Evolutionary conservation across 2,888 invertebrate species (phyloP), one percentile per base, ranked within the genome.

Genomic region (Lasioglossum oenotherae): DNA sequence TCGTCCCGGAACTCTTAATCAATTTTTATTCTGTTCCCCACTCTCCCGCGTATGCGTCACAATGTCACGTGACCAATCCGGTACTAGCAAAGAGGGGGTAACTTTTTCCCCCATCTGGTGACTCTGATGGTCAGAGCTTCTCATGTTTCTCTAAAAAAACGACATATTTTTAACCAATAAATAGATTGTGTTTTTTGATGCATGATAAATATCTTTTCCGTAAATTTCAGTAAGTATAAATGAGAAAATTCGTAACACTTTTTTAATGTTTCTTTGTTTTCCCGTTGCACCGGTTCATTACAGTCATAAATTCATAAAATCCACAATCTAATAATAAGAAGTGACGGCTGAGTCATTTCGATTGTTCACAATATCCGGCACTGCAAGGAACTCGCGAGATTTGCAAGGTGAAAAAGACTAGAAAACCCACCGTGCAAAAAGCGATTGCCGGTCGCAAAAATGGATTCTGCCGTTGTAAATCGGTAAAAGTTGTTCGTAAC

Each of bases 401-500:
- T 23, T 2, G 53, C 49, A 23, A 53, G 8, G 23, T 23, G 53
- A 10, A 8, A 53, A 53, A 53, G 23, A 23, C 23, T 23, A 53
- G 53, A 53, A 53, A 53, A 53, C 23, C 23, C 3, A 53, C 23
- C 53, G 23, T 53, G 53, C 23, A 23, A 60, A 31, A 60, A 60
- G 2, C 1, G 27, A 60, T 60, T 60, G 27, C 60, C 60, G 19
- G n/a, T 27, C 60, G 60, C 60, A 35, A 31, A 35, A 67, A 35
- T 67, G 67, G 35, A 67, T 35, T 67, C 35, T 67, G 31, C 23
- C 10, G 67, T 44, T 64, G 80, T 64, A 77, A 76, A 84, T 77
- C 53, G 69, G 60, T 73, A 49, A 77, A 78, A 80, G 60, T 82
- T 19, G 73, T 35, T 67, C 64, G 44, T 35, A 57, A 64, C 41